phyloP scores from a whole-genome alignment of 2,888 invertebrate genomes.

The Lamellibrachia satsuma region DNA sequence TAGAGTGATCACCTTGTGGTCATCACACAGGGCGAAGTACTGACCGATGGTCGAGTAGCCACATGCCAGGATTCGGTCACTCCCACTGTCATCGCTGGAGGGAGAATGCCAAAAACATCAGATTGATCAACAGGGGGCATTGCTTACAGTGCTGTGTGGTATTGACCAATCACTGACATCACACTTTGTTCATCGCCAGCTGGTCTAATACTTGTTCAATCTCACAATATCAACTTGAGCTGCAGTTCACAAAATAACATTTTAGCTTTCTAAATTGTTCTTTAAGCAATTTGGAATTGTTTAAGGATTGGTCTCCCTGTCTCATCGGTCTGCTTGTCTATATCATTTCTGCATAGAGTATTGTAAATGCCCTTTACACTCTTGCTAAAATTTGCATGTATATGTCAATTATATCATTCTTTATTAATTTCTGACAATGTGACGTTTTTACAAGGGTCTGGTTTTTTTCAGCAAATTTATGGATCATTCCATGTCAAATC shows the following conservation, averaged over 20 bases:
- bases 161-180: neutral
- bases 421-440: neutral
- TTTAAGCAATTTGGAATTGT: too few relatives aligned
- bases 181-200: too few relatives aligned
- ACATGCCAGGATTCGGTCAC: slow-evolving; percentile 47
- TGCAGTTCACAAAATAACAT: too few relatives aligned
- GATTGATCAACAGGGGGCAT: neutral
- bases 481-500: neutral
- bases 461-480: neutral
- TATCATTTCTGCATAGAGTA: too few relatives aligned
- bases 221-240: too few relatives aligned
- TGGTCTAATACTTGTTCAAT: neutral
- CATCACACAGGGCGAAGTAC: slow-evolving; percentile 55
- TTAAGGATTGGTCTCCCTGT: too few relatives aligned
- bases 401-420: too few relatives aligned
- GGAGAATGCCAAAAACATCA: neutral
- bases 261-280: too few relatives aligned
- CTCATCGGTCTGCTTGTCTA: too few relatives aligned
- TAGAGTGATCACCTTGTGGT: slow-evolving; percentile 54
- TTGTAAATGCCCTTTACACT: too few relatives aligned
- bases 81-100: slow-evolving; percentile 22
- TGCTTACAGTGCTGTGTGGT: neutral
- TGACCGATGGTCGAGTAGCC: slow-evolving; percentile 50
- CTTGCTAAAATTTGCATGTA: too few relatives aligned
- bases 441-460: neutral